Base-by-base conservation (phyloP, 1,140 invertebrate species). In the Sitobion miscanthi region DNA sequence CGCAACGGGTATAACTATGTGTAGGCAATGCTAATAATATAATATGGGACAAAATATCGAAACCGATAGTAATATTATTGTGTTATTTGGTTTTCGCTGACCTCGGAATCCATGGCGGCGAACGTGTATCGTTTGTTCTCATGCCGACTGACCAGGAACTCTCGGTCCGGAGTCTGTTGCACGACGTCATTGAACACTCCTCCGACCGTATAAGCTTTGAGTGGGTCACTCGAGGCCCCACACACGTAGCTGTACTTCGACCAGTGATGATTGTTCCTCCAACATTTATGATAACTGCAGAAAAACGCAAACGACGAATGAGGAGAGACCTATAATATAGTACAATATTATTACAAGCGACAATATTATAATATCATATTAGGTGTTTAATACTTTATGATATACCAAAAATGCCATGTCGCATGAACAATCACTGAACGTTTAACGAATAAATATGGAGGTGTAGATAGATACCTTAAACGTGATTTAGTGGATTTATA, bases 51-150 rank as follows among this genome's bases (percentile, higher is more conserved):
- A 38, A 83, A 83, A 35, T 2, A 69, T 82, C 52, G 23, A 20
- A 49, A 87, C 30, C 45, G 30, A 87, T n/a, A 21, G 2, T 7
- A 87, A 88, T 83, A 82, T 45, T 45, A 54, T 83, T 52, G 42
- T n/a, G 17, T n/a, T 17, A n/a, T 69, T 69, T 69, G n/a, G 14
- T 77, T 62, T 52, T 21, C 7, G 9, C 77, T n/a, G 6, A 86
- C 91, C 77, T 93, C 91, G 2, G 9, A 35, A 17, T 93, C 25
- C 91, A 93, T 62, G n/a, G 45, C 11, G 4, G 69, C 82, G 38
- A 38, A 93, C 25, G 91, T 93, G 49, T 42, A 45, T 30, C 35
- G 38, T n/a, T 93, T 93, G 38, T 93, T 57, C 25, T 93, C 91
- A 25, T 93, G 82, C 14, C 25, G 47, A 82, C 91, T 93, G 38